A percentile compares a stretch with the other conserved stretches of the same genome.
These are phyloP conservation scores for Trichonephila clavipes DNA, from an alignment of 1,140 invertebrate genomes.

Conservation along the genomic window DNA sequence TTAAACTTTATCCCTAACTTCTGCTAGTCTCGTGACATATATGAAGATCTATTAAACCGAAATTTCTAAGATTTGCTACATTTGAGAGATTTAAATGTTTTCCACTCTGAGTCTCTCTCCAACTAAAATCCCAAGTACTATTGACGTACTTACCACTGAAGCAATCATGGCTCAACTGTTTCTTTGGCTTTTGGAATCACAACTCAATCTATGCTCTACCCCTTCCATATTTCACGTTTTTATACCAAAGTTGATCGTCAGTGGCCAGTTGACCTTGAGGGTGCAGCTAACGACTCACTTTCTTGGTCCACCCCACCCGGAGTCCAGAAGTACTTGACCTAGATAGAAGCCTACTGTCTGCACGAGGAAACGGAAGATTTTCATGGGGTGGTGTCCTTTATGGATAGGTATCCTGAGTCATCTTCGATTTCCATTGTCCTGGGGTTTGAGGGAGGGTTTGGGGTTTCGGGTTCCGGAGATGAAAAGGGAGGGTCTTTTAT, in stretches of 20 bases:
- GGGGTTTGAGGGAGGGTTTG: background rate
- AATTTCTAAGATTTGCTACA: too few relatives aligned
- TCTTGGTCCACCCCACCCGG: constrained; percentile 27
- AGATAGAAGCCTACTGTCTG: constrained; percentile 41
- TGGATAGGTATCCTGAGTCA: background rate
- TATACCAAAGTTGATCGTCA: constrained; percentile 32
- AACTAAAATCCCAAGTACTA: background rate
- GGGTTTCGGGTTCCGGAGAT: background rate
- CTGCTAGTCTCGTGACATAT: too few relatives aligned
- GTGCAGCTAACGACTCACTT: background rate
- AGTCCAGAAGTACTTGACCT: constrained; percentile 70
- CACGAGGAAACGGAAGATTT: constrained; percentile 16
- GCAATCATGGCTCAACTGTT: constrained; percentile 36
- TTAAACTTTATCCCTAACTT: too few relatives aligned
- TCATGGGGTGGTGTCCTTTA: background rate
- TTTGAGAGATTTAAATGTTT: too few relatives aligned
- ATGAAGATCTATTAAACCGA: too few relatives aligned
- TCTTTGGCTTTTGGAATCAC: constrained; percentile 46
- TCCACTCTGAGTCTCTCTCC: too few relatives aligned
- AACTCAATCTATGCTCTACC: constrained; percentile 26
- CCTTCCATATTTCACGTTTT: constrained; percentile 70
- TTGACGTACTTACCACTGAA: constrained; percentile 38
- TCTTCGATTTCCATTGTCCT: background rate
- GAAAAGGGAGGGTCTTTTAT: background rate
- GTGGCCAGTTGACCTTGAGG: constrained; percentile 29